Base-by-base conservation (phyloP, 2,113 vertebrate genomes). In the Elanus axillaris region DNA sequence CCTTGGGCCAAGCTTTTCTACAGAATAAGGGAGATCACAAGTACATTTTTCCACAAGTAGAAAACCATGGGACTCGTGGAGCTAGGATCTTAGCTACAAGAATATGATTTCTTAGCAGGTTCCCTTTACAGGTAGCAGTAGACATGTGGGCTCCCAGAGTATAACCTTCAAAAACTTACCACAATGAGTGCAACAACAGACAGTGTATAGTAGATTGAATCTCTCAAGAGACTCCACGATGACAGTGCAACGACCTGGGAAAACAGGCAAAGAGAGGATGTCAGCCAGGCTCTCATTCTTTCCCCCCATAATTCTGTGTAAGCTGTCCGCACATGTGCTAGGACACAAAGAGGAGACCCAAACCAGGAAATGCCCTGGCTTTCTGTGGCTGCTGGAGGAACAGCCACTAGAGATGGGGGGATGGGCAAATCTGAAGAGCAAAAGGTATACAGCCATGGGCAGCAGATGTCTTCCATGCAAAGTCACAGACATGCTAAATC, bases 171-270 rank as follows among this genome's bases (percentile, higher is more conserved):
- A 50, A 69, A 36, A 98, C 98, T 99, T 97, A 99, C 99, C 99
- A 99, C 98, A 8, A 99, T 99, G 52, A 99, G 99, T 6, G 99
- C 99, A 23, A 99, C 95, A 92, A 99, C 99, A 7, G 99, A 99
- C 74, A 99, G 82, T 0, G 99, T 99, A 97, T 99, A 99, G 97
- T 99, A 99, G 66, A 94, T 50, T 0, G 99, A 99, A 97, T 99
- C 99, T 95, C 99, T 98, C 97, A 99, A 94, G 90, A 99, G 98
- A 86, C 99, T 98, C 99, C 99, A 99, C 4, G 98, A 98, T 1
- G 99, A 98, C 45, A 99, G 98, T 13, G 96, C 98, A 59, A 99
- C 99, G 0, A 98, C 98, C 99, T 99, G 94, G 4, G 43, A 79
- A 94, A 53, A 91, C 13, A 97, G 50, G 83, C 63, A 87, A 34